A percentile compares a stretch with the other conserved stretches of the same genome.
phyloP scores from a whole-genome alignment of 2,888 invertebrate species.

The Therioaphis trifolii region DNA sequence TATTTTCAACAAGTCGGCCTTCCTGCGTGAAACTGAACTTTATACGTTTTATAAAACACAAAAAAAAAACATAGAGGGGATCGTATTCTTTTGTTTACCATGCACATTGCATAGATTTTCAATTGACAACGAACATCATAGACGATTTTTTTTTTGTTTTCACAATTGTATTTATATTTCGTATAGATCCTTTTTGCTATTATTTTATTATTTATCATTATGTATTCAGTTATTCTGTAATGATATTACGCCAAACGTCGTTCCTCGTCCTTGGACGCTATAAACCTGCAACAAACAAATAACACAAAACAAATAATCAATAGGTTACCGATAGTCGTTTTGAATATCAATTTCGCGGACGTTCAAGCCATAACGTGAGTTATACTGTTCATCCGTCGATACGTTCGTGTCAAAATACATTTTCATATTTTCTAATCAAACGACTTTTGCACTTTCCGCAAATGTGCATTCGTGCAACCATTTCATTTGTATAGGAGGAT shows the following conservation, averaged over 20 bases:
- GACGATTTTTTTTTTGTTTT: too few relatives aligned
- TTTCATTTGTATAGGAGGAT: too few relatives aligned
- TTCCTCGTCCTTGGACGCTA: neutral
- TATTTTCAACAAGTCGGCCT: neutral
- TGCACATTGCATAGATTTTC: too few relatives aligned
- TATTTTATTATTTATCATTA: constrained; percentile 2
- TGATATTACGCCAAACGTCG: neutral
- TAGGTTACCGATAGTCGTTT: neutral
- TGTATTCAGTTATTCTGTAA: neutral
- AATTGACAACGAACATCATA: too few relatives aligned
- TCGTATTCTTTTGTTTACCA: neutral
- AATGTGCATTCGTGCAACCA: too few relatives aligned
- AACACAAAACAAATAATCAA: neutral
- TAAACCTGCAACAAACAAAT: neutral
- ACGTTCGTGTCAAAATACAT: neutral
- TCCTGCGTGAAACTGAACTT: neutral
- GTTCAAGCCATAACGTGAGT: too few relatives aligned
- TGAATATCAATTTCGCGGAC: neutral
- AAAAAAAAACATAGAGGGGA: too few relatives aligned
- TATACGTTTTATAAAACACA: neutral
- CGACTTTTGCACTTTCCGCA: too few relatives aligned
- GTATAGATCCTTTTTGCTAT: neutral
- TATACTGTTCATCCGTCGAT: too few relatives aligned
- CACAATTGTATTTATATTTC: neutral
- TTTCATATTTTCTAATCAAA: too few relatives aligned